Base-by-base conservation (phyloP, 1,140 invertebrate species). In the Zaprionus capensis region DNA sequence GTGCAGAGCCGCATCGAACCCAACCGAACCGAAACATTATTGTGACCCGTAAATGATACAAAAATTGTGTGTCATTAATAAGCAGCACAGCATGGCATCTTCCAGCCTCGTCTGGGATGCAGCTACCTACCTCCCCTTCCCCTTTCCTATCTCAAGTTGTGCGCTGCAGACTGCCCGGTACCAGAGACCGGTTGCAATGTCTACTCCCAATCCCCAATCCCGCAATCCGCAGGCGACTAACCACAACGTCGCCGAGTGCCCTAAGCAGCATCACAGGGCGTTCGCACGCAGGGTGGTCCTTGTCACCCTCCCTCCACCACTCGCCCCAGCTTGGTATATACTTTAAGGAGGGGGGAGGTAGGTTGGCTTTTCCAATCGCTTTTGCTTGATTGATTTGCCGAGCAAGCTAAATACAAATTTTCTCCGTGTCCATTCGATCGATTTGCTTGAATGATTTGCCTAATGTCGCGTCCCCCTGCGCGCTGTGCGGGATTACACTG, bases 21-120 rank as follows among this genome's bases (percentile, higher is more conserved):
- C n/a, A 46, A 17, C n/a, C 15, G 41, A 44, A 44, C 41, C 65
- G 78, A 84, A 84, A 69, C 80, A 85, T 91, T 90, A 91, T 91
- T 91, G 82, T 88, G 87, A 91, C 87, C 88, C 87, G 87, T 91
- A 91, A 91, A 91, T 91, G 87, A 91, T 91, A 91, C 83, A 91
- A 88, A 87, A 91, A 91, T 88, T 91, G 87, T 91, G 81, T 78
- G 81, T 91, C 87, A 91, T 91, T 91, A 91, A 91, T 91, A 91
- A 91, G 78, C 81, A 64, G 69, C 84, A 79, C 84, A 87, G 84
- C 85, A 57, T 87, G 84, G 66, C 65, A 80, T 73, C 83, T 59
- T n/a, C 24, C 14, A 41, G 41, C 71, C 34, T 12, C 12, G 14
- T 15, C n/a, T 14, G 22, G 15, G 36, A 4, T 22, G 6, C 36